These are phyloP conservation scores for Tarsius wallacei DNA, from an alignment of 2,797 vertebrate species.

Conservation along the genomic window DNA sequence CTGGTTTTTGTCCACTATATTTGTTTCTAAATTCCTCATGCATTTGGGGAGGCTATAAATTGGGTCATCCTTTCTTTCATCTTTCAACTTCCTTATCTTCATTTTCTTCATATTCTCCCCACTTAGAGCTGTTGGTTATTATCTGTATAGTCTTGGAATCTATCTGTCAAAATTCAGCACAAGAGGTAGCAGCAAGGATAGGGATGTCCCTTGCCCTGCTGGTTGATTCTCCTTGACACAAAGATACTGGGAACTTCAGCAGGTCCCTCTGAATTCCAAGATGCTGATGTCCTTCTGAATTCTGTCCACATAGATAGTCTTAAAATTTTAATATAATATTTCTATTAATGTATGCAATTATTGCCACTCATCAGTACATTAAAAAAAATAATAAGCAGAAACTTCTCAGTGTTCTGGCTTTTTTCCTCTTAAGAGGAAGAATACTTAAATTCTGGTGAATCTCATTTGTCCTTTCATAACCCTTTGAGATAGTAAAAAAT, in stretches of 20 bases:
- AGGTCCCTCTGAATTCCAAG: background rate
- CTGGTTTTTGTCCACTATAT: background rate
- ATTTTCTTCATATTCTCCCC: conserved; percentile 36
- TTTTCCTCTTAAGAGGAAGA: background rate
- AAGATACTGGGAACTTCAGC: background rate
- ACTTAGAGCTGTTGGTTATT: no score
- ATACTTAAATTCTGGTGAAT: conserved; percentile 9
- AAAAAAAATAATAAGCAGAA: background rate
- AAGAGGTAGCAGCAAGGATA: background rate
- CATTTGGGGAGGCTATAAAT: background rate
- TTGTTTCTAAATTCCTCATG: background rate
- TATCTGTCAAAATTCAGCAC: background rate
- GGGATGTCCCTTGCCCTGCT: background rate
- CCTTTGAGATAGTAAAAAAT: background rate
- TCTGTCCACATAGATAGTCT: background rate
- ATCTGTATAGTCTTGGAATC: background rate
- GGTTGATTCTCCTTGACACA: background rate
- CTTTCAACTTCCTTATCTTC: background rate
- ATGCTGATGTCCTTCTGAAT: background rate
- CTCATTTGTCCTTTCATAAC: background rate
- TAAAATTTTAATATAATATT: background rate
- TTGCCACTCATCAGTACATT: background rate
- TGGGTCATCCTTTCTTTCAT: conserved; percentile 1
- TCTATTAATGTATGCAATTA: background rate
- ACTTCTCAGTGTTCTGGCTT: background rate